Evolutionary conservation across 2,113 vertebrate genomes (phyloP), one percentile per base, ranked within the genome.

Genomic region (Edolisoma coerulescens): DNA sequence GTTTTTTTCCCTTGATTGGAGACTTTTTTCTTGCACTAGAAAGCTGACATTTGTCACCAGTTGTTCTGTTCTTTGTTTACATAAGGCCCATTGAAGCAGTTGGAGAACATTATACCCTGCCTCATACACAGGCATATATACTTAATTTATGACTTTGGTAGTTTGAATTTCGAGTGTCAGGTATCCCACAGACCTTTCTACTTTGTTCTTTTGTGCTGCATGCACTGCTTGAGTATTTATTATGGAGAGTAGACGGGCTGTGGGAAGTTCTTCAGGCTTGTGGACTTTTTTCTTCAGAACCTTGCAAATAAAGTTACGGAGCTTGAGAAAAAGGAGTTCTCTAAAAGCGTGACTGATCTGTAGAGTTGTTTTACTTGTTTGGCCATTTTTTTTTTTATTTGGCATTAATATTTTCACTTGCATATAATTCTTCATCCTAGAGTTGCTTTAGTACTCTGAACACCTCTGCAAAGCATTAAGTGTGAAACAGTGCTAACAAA

Each of bases 71-170:
- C 90, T 95, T 77, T 92, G 74, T 97, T 93, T 93, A 67, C 19
- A 35, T 61, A 90, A 84, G 77, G 35, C 70, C 63, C 37, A 83
- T 82, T 95, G 95, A 92, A 95, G 41, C 35, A 45, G 76, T 80
- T 77, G 79, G 82, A 86, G 93, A 93, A 71, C 73, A 61, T 84
- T 84, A 91, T 27, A 92, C 37, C 47, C 77, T 71, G 47, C 65
- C 65, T 92, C 56, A 87, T 81, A 71, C 63, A 21, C 45, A 74
- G 39, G 63, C 63, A 44, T 69, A 59, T 84, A 89, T 83, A 86
- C 64, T 79, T 96, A 90, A 95, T 97, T 97, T 95, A 97, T 95
- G 35, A 69, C 76, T 95, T 67, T 3, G 27, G 59, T 67, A 61
- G 82, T 85, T 95, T 87, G 89, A 94, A 93, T 87, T 92, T 92